Evolutionary conservation across 2,888 invertebrate species (phyloP).

Genomic region (Micoletzkya japonica): DNA sequence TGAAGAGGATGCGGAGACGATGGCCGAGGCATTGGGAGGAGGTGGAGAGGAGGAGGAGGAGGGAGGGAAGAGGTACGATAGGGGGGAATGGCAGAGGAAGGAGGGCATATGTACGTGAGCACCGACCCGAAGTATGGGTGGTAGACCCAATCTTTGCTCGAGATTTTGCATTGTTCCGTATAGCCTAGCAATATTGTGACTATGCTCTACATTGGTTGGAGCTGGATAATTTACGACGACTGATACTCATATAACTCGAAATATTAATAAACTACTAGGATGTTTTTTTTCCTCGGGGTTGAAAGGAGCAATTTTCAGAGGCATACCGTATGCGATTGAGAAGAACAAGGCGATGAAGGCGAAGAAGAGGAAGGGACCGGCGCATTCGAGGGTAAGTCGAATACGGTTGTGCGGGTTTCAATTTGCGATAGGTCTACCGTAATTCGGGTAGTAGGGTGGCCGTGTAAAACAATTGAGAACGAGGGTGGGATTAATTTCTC

Average conservation of each 20-base stretch:
- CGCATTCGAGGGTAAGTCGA: conserved; percentile 34
- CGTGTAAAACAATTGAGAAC: neutral
- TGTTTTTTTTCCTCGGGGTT: no score
- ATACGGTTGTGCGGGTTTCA: neutral
- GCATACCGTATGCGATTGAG: conserved; percentile 33
- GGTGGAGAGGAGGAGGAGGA: conserved; percentile 12
- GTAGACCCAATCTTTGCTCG: no score
- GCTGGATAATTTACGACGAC: no score
- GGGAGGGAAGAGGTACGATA: conserved; percentile 22
- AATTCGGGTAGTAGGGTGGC: neutral
- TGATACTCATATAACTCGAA: no score
- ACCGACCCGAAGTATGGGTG: no score
- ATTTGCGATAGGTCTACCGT: neutral
- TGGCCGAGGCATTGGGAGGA: conserved; percentile 12
- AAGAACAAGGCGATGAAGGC: conserved; percentile 44
- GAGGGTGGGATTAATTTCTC: no score
- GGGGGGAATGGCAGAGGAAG: neutral
- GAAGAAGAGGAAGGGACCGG: conserved; percentile 39
- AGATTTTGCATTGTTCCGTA: no score
- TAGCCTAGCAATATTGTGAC: no score
- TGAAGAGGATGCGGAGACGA: neutral
- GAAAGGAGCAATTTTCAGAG: no score
- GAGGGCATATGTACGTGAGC: no score
- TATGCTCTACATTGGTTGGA: no score
- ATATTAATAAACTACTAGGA: no score